Conservation (phyloP, 2,888 invertebrate species). For the Pherbina coryleti region DNA sequence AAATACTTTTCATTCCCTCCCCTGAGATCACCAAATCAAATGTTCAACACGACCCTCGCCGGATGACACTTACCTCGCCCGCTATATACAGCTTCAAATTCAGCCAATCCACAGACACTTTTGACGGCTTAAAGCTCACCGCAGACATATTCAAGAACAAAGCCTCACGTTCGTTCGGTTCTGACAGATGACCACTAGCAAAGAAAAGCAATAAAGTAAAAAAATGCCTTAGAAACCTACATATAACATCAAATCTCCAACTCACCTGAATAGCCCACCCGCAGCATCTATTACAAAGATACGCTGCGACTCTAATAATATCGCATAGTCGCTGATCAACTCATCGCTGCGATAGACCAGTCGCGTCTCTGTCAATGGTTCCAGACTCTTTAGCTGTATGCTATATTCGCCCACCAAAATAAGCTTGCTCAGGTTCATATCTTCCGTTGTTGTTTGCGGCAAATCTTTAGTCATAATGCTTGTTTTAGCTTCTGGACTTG, state of each 20-base stretch:
- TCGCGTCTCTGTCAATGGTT: slow-evolving; percentile 50
- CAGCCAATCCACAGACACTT: slow-evolving; percentile 89
- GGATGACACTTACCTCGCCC: slow-evolving; percentile 73
- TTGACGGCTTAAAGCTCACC: slow-evolving; percentile 75
- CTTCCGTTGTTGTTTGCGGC: slow-evolving; percentile 72
- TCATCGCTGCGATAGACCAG: slow-evolving; percentile 60
- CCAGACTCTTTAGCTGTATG: slow-evolving; percentile 53
- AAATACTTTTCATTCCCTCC: too few relatives aligned
- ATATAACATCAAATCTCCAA: background rate
- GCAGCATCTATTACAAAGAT: slow-evolving; percentile 82
- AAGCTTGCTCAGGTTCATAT: slow-evolving; percentile 42
- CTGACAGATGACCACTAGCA: slow-evolving; percentile 43
- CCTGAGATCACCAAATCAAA: too few relatives aligned
- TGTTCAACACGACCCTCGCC: too few relatives aligned
- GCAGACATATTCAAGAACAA: slow-evolving; percentile 74
- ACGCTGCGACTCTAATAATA: slow-evolving; percentile 80
- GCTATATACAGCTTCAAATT: slow-evolving; percentile 86
- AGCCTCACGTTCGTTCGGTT: slow-evolving; percentile 54
- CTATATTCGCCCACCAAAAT: slow-evolving; percentile 53
- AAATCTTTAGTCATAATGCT: slow-evolving; percentile 78
- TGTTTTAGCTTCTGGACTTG: slow-evolving; percentile 79
- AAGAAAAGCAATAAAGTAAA: background rate
- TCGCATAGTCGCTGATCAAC: slow-evolving; percentile 76
- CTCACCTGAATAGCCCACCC: slow-evolving; percentile 74
- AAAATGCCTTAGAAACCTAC: background rate